phyloP scores from a whole-genome alignment of 2,113 vertebrate genomes.

The Lathamus discolor region DNA sequence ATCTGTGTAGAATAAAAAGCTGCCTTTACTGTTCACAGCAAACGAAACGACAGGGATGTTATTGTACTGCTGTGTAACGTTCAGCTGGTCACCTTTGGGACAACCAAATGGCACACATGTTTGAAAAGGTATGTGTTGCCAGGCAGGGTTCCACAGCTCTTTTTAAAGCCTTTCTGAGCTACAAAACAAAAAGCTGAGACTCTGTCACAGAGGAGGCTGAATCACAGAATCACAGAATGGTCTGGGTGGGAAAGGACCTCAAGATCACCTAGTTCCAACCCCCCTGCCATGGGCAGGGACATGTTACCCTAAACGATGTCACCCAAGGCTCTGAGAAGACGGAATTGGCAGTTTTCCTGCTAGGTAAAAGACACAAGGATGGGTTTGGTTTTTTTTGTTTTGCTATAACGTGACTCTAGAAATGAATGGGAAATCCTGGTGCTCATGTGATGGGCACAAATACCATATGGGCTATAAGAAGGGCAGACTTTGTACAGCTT shows the following conservation, averaged over 20 bases:
- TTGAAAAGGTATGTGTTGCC: background rate
- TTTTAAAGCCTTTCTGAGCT: background rate
- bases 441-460: background rate
- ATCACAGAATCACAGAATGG: background rate
- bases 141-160: background rate
- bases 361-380: background rate
- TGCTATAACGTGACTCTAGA: background rate
- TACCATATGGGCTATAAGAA: background rate
- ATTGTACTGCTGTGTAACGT: background rate
- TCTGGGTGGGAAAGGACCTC: background rate
- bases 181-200: background rate
- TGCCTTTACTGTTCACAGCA: background rate
- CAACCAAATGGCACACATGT: background rate
- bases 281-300: background rate
- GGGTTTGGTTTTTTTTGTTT: background rate
- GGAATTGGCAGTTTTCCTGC: background rate
- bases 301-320: background rate
- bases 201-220: rapidly evolving
- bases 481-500: background rate
- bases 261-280: background rate
- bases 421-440: background rate
- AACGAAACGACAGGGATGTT: background rate
- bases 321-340: background rate
- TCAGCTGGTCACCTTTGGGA: background rate
- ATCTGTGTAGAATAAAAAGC: background rate